Evolutionary conservation across 92 coral and sea anemone genomes (phyloP).

Genomic region (Phenganax stokvisi): DNA sequence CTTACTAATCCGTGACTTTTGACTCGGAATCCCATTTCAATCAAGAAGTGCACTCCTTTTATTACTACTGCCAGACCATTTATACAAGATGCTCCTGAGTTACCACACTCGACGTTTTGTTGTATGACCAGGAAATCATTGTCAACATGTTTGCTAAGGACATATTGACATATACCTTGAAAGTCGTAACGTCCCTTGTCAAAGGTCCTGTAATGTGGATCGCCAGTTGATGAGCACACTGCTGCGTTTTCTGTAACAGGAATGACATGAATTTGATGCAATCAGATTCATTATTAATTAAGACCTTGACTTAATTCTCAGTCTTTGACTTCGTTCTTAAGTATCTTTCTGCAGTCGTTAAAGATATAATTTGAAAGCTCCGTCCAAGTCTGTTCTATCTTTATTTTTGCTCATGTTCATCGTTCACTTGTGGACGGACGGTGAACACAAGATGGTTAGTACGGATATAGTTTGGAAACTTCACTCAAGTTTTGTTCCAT

Average conservation of each 20-base stretch:
- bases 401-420: too few relatives aligned
- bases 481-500: too few relatives aligned
- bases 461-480: too few relatives aligned
- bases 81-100: neutral
- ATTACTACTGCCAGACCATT: neutral
- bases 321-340: too few relatives aligned
- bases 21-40: neutral
- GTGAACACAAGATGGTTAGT: too few relatives aligned
- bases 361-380: too few relatives aligned
- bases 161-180: conserved; percentile 8
- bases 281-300: too few relatives aligned
- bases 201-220: conserved; percentile 21
- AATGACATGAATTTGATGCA: too few relatives aligned
- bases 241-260: neutral
- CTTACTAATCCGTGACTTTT: neutral
- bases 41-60: neutral
- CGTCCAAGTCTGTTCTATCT: too few relatives aligned
- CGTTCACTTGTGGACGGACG: too few relatives aligned
- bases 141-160: neutral
- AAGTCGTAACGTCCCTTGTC: conserved; percentile 20
- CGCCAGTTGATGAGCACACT: conserved; percentile 12
- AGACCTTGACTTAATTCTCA: too few relatives aligned
- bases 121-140: neutral
- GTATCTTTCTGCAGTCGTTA: too few relatives aligned
- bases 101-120: neutral